These are phyloP conservation scores for Oryzias melastigma DNA, from an alignment of 2,113 vertebrate species.

Conservation along the genomic window DNA sequence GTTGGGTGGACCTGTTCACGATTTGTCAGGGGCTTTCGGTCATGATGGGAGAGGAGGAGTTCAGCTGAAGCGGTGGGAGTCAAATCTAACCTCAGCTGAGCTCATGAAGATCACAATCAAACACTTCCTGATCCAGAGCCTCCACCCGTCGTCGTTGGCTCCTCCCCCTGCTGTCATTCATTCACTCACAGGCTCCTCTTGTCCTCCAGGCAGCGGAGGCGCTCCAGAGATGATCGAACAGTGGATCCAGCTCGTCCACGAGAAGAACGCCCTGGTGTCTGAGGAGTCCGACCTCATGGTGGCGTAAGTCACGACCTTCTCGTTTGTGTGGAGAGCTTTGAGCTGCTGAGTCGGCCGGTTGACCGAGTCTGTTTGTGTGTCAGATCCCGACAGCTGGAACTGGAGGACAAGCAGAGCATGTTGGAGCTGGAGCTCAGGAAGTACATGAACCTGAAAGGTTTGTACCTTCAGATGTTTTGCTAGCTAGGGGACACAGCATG, in stretches of 20 bases:
- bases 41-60: too few species aligned
- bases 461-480: conserved; percentile 18
- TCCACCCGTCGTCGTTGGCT: too few species aligned
- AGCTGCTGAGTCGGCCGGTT: neutral
- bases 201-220: conserved; percentile 40
- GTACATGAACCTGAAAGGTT: conserved; percentile 83
- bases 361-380: conserved; percentile 18
- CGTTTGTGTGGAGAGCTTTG: neutral
- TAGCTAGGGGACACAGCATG: neutral
- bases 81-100: too few species aligned
- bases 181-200: neutral
- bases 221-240: conserved; percentile 80
- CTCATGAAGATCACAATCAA: too few species aligned
- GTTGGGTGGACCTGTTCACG: too few species aligned
- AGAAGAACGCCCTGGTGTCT: conserved; percentile 85
- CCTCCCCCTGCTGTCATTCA: neutral
- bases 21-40: too few species aligned
- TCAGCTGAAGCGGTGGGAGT: too few species aligned
- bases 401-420: conserved; percentile 88
- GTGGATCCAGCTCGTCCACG: conserved; percentile 86
- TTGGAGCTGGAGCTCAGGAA: conserved; percentile 85
- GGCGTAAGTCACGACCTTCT: conserved; percentile 76
- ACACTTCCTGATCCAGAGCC: too few species aligned
- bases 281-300: conserved; percentile 97
- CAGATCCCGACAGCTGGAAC: conserved; percentile 87